These are phyloP conservation scores for Sminthurides aquaticus DNA, from an alignment of 2,888 invertebrate species.

Conservation along the genomic window DNA sequence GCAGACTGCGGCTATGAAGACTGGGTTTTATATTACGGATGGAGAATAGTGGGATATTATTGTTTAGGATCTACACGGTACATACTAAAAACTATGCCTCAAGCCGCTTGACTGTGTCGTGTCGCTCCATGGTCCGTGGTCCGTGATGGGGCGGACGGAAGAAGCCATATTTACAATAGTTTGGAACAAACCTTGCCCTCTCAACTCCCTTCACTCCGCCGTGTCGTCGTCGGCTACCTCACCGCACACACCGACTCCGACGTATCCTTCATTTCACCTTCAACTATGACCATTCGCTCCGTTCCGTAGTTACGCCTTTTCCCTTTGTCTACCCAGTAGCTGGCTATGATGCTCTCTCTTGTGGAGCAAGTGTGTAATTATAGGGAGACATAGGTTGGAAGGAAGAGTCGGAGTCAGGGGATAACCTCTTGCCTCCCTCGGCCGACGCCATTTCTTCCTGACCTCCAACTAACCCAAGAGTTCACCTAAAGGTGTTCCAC, in stretches of 20 bases:
- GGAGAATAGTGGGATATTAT: too few relatives aligned
- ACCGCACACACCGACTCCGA: not conserved
- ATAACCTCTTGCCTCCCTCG: not conserved
- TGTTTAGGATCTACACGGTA: too few relatives aligned
- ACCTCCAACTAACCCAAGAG: too few relatives aligned
- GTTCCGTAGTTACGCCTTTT: not conserved
- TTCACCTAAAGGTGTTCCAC: too few relatives aligned
- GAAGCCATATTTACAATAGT: not conserved
- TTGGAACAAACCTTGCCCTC: not conserved
- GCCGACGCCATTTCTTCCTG: not conserved
- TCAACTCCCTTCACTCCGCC: not conserved
- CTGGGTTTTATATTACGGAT: too few relatives aligned
- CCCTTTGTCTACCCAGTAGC: not conserved
- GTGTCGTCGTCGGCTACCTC: not conserved
- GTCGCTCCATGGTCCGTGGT: not conserved
- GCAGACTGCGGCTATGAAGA: too few relatives aligned
- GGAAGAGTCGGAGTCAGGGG: not conserved
- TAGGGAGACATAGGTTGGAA: not conserved
- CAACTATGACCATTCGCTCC: slow-evolving; percentile 4
- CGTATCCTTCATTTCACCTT: slow-evolving; percentile 8
- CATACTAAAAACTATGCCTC: too few relatives aligned
- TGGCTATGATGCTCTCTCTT: not conserved
- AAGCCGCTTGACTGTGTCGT: slow-evolving; percentile 2
- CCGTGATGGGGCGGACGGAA: not conserved
- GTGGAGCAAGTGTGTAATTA: not conserved